Conservation (phyloP, 2,113 vertebrate species). For the Neotoma lepida region DNA sequence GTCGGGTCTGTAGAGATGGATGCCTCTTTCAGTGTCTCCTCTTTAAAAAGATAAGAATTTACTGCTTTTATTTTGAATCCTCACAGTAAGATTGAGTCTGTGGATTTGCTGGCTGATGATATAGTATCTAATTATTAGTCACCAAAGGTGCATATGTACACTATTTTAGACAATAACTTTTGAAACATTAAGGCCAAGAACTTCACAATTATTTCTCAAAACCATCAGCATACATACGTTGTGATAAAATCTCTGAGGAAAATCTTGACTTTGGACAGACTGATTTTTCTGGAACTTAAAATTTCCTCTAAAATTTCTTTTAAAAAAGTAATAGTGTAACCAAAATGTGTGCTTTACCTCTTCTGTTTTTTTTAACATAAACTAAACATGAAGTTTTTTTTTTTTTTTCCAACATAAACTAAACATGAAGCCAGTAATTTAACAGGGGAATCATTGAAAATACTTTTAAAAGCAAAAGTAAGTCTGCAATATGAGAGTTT, state of each 20-base stretch:
- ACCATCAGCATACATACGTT: neutral
- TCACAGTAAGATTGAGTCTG: neutral
- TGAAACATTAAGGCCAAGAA: conserved; percentile 35
- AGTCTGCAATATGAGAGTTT: conserved; percentile 48
- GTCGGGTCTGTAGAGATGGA: neutral
- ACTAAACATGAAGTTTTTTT: conserved; percentile 31
- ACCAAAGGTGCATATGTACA: neutral
- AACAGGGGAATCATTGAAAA: neutral
- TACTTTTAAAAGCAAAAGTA: conserved; percentile 43
- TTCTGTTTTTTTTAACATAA: neutral
- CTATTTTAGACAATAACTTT: neutral
- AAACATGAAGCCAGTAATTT: conserved; percentile 38
- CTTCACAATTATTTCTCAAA: conserved; percentile 33
- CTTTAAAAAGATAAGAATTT: conserved; percentile 43
- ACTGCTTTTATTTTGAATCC: conserved; percentile 45
- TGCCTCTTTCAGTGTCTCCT: neutral
- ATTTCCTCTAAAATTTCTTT: neutral
- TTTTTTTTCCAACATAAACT: neutral
- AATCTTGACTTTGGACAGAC: conserved; percentile 1
- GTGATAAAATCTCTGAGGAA: neutral
- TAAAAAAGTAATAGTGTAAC: neutral
- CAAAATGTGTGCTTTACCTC: conserved; percentile 33
- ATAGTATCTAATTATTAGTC: neutral
- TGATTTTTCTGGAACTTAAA: conserved; percentile 34
- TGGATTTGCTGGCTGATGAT: conserved; percentile 19